phyloP scores from a whole-genome alignment of 1,140 invertebrate genomes.

The Ptiloglossa arizonensis region DNA sequence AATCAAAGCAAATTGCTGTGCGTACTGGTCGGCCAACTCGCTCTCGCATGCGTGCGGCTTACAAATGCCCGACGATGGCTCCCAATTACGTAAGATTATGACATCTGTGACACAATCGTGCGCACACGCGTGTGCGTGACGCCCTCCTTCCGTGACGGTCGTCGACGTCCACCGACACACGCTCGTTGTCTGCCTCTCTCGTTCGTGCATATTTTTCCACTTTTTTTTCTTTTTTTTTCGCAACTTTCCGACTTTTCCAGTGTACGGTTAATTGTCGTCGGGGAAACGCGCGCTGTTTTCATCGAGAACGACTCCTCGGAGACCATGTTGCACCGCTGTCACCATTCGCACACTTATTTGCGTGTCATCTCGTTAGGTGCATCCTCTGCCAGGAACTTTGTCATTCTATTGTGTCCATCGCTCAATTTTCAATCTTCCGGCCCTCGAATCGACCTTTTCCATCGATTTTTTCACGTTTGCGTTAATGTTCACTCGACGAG shows the following conservation, averaged over 20 bases:
- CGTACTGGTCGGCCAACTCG: slow-evolving; percentile 64
- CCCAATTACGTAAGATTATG: slow-evolving; percentile 78
- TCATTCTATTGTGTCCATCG: slow-evolving; percentile 28
- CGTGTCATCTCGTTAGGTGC: slow-evolving; percentile 51
- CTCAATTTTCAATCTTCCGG: slow-evolving; percentile 3
- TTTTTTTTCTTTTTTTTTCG: slow-evolving; percentile 55
- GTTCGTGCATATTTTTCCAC: neutral
- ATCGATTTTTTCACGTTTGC: neutral
- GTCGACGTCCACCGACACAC: slow-evolving; percentile 48
- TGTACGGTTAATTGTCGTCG: slow-evolving; percentile 54
- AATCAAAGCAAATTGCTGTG: slow-evolving; percentile 75
- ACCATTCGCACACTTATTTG: slow-evolving; percentile 59
- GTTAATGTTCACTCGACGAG: no score
- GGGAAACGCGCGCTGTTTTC: slow-evolving; percentile 35
- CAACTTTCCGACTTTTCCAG: slow-evolving; percentile 59
- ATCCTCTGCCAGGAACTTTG: slow-evolving; percentile 31
- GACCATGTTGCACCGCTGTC: slow-evolving; percentile 55
- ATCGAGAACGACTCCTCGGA: slow-evolving; percentile 37
- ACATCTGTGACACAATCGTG: slow-evolving; percentile 78
- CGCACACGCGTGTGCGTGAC: slow-evolving; percentile 69
- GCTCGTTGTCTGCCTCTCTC: neutral
- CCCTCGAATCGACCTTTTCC: neutral
- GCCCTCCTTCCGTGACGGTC: slow-evolving; percentile 74
- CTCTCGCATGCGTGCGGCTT: slow-evolving; percentile 73
- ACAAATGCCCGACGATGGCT: slow-evolving; percentile 73